Conservation (phyloP, 2,113 vertebrate species). For the Xenus cinereus region DNA sequence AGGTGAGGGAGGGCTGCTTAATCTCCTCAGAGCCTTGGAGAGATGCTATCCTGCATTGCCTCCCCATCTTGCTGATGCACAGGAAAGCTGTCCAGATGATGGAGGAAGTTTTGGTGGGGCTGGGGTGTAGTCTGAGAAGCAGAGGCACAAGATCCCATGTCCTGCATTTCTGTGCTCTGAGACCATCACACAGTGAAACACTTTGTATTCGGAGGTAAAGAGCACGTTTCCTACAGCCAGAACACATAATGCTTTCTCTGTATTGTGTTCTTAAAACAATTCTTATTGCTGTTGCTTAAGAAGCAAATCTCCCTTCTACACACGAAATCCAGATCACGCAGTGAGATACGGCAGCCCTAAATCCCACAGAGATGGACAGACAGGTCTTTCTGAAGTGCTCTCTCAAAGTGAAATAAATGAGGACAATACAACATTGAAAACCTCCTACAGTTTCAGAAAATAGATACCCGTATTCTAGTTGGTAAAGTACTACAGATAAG, state of each 20-base stretch:
- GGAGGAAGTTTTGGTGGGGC: not conserved
- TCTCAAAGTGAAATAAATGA: not conserved
- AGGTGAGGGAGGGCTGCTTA: not conserved
- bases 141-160: not conserved
- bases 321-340: not conserved
- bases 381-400: not conserved
- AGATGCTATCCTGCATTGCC: not conserved
- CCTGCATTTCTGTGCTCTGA: not conserved
- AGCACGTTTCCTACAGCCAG: not conserved
- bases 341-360: not conserved
- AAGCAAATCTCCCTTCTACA: not conserved
- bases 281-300: not conserved
- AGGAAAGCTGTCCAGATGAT: not conserved
- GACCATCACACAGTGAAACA: not conserved
- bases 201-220: not conserved
- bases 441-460: constrained; percentile 26
- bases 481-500: constrained; percentile 52
- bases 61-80: no score
- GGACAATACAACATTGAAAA: constrained; percentile 22
- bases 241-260: not conserved
- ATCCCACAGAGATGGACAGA: not conserved
- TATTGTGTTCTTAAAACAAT: not conserved
- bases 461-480: constrained; percentile 1
- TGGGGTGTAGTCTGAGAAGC: not conserved
- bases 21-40: not conserved